Conservation (phyloP, 2,113 vertebrate species). For the Suncus etruscus region DNA sequence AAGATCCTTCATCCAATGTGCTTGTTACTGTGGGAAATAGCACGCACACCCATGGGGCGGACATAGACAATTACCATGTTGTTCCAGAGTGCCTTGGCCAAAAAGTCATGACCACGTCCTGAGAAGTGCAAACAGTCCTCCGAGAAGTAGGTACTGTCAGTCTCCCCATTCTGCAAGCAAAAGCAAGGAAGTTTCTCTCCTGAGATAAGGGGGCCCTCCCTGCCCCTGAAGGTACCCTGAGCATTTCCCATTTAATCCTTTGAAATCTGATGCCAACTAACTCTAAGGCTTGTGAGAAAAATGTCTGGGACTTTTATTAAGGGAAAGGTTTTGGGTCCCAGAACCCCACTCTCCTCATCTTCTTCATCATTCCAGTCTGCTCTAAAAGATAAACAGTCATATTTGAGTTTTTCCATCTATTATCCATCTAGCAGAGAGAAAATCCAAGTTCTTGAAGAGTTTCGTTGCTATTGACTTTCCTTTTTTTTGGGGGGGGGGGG, state of each 20-base stretch:
- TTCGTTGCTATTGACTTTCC: too few relatives aligned
- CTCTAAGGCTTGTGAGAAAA: neutral
- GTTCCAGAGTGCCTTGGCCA: constrained; percentile 95
- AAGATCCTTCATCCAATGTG: neutral
- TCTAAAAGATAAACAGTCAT: too few relatives aligned
- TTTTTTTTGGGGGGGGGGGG: too few relatives aligned
- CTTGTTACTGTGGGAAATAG: neutral
- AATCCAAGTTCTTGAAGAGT: too few relatives aligned
- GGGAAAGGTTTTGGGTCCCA: too few relatives aligned
- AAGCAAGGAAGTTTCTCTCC: constrained; percentile 54
- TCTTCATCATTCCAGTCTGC: too few relatives aligned
- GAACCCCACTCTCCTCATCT: too few relatives aligned
- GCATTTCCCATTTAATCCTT: neutral
- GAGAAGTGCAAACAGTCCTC: constrained; percentile 95
- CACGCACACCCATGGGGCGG: rapidly evolving
- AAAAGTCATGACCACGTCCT: constrained; percentile 91
- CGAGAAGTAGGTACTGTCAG: constrained; percentile 93
- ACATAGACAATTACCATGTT: constrained; percentile 92
- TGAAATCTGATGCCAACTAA: neutral
- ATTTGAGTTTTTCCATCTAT: too few relatives aligned
- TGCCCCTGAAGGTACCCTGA: too few relatives aligned
- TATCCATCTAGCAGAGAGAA: too few relatives aligned
- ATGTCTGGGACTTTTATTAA: neutral
- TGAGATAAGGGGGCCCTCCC: neutral
- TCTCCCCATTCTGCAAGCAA: constrained; percentile 85